Base-by-base conservation (phyloP, 2,797 vertebrate genomes). In the Enteromius unitaeniatus region DNA sequence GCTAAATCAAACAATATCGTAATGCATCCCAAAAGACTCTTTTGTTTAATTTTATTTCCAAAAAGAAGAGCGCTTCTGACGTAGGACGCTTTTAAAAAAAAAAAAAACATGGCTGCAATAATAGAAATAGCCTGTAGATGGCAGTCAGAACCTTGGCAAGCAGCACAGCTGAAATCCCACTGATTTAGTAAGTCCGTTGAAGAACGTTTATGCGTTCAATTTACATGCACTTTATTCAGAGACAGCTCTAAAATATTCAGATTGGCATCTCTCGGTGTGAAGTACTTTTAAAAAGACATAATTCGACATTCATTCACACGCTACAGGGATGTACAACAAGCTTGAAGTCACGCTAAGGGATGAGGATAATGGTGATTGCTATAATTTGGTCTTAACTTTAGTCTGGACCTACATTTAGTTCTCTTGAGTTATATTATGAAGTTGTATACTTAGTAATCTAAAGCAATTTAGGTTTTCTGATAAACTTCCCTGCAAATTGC, bases 101-200 rank as follows among this genome's bases (percentile, higher is more conserved):
- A 34, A 34, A 34, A 34, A 34, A 7, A 40, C 40, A 10, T 79
- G 26, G 6, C 2, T 83, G 91, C 85, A 90, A 86, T 91, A 81
- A 88, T 81, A 62, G 14, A 4, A 60, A 37, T 23, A 45, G 81
- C 92, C 94, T 95, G 93, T 93, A 95, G 95, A 95, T 95, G 95
- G 95, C 95, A 95, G 93, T 92, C 93, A 93, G 91, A 94, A 95
- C 92, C 93, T 90, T 92, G 73, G 73, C 91, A 89, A 86, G 87
- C 85, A 72, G 72, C 82, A 31, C 77, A 60, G 85, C 49, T 55
- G 79, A 84, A 88, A 84, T 86, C 81, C 69, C 79, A 60, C 76
- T 87, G 72, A 70, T 87, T 79, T 82, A 62, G 88, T 92, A 92
- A 91, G 91, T 85, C 90, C 92, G 89, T n/a, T 92, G 80, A 85